Percentiles rank a stretch among this genome's conserved stretches.
phyloP scores from a whole-genome alignment of 2,797 vertebrate genomes.

The Sebastes kiyomatsui region DNA sequence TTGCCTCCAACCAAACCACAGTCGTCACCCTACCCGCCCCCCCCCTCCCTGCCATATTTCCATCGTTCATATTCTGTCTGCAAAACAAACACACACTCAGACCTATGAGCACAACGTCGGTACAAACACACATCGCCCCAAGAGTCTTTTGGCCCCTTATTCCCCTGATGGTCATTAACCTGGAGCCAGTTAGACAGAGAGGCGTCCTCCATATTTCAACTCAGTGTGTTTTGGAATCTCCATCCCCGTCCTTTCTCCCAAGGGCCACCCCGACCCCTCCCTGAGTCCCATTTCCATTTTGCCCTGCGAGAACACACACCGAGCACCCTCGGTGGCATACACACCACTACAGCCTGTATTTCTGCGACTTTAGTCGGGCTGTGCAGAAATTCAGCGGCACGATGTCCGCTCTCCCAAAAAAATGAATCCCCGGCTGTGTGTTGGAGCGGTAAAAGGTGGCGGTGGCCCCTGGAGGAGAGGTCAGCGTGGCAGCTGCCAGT shows the following conservation, averaged over 20 bases:
- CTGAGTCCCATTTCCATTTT: constrained; percentile 45
- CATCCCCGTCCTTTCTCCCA: constrained; percentile 37
- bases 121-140: constrained; percentile 37
- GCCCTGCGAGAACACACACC: constrained; percentile 36
- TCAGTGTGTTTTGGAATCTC: constrained; percentile 59
- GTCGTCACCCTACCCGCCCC: constrained; percentile 28
- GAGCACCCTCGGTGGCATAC: constrained; percentile 31
- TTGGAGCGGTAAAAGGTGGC: constrained; percentile 70
- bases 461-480: constrained; percentile 77
- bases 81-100: constrained; percentile 48
- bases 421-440: constrained; percentile 57
- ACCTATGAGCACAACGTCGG: background rate
- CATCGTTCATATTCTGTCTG: constrained; percentile 67
- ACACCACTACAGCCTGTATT: constrained; percentile 24
- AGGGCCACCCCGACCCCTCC: constrained; percentile 13
- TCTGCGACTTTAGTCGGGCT: constrained; percentile 24
- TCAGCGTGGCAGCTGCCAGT: constrained; percentile 77
- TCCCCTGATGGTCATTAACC: constrained; percentile 81
- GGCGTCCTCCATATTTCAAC: constrained; percentile 70
- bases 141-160: constrained; percentile 59
- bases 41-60: constrained; percentile 28
- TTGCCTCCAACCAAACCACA: constrained; percentile 71
- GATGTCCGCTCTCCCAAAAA: constrained; percentile 45
- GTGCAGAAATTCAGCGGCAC: constrained; percentile 34
- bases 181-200: constrained; percentile 64